phyloP scores from a whole-genome alignment of 2,888 invertebrate species.

The Plemyria rubiginata region DNA sequence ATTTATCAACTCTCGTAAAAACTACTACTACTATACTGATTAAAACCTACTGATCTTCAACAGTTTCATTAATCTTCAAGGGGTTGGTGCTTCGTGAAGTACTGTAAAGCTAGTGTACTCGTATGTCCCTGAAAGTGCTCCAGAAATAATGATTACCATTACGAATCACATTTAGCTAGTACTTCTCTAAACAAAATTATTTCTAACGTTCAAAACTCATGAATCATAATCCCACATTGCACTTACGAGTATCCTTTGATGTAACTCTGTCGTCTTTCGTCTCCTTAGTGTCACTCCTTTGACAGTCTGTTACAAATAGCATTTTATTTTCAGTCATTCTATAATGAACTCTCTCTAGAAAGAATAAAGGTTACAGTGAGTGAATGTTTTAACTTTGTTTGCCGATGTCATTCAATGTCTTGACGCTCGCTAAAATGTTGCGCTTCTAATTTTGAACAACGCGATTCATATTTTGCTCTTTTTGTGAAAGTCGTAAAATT shows the following conservation, averaged over 20 bases:
- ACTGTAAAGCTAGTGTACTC: too few species aligned
- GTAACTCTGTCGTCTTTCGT: slow-evolving; percentile 51
- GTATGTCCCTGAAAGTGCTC: not conserved
- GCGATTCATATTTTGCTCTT: slow-evolving; percentile 1
- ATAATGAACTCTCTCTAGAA: slow-evolving; percentile 19
- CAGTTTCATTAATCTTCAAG: too few species aligned
- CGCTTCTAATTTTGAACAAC: slow-evolving; percentile 8
- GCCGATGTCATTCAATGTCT: slow-evolving; percentile 45
- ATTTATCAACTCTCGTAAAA: too few species aligned
- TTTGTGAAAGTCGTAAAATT: not conserved
- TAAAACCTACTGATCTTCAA: too few species aligned
- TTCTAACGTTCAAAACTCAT: slow-evolving; percentile 39
- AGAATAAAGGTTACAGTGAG: slow-evolving; percentile 18
- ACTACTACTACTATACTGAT: too few species aligned
- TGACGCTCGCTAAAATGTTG: slow-evolving; percentile 40
- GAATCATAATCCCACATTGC: slow-evolving; percentile 53
- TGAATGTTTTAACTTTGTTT: slow-evolving; percentile 29
- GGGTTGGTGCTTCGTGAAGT: too few species aligned
- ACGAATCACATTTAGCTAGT: not conserved
- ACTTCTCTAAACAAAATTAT: slow-evolving; percentile 38
- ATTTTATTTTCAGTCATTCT: slow-evolving; percentile 10
- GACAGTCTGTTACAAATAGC: slow-evolving; percentile 49
- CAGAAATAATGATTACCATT: not conserved
- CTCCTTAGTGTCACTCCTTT: slow-evolving; percentile 57
- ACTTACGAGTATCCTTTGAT: slow-evolving; percentile 60